Base-by-base conservation (phyloP, 2,113 vertebrate species). In the Seriola rivoliana region DNA sequence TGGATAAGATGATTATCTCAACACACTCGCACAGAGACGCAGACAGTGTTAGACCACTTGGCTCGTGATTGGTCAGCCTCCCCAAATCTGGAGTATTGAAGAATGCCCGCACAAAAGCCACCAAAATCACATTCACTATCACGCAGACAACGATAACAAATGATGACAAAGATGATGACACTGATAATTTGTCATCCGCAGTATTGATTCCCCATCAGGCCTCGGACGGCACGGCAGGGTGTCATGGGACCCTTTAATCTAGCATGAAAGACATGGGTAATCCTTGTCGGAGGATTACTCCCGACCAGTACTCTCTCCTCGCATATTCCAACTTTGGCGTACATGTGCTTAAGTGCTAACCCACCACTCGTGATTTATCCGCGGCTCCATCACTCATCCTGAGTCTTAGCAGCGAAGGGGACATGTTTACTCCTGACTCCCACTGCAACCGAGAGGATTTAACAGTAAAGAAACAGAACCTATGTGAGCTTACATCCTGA, bases 201-300 rank as follows among this genome's bases (percentile, higher is more conserved):
- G 13, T 72, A 85, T 65, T 68, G 82, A 87, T 91, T 87, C 50
- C 42, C 68, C 62, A 32, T 85, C 89, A 84, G 71, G 79, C 69
- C 76, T 73, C 44, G 50, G 55, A 69, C 36, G 9, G 73, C 38
- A 48, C 25, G 16, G 59, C 72, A 71, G 40, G 75, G 71, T 86
- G 84, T 90, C 85, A 88, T 82, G 86, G 86, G 87, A 84, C 57
- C 68, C 80, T 90, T 91, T 92, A 90, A 92, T 93, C 89, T 89
- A 71, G 68, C 91, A 89, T 85, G 89, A 93, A 82, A 89, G 88
- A 92, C 86, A 81, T 10, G 65, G 78, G 89, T 94, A 94, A 95
- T 93, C 91, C 92, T 75, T 60, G 81, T 57, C 84, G 82, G 81
- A 75, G 91, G 91, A 93, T 93, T 93, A 92, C 84, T 78, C 76